Conservation (phyloP, 2,113 vertebrate species). For the Mugil cephalus region DNA sequence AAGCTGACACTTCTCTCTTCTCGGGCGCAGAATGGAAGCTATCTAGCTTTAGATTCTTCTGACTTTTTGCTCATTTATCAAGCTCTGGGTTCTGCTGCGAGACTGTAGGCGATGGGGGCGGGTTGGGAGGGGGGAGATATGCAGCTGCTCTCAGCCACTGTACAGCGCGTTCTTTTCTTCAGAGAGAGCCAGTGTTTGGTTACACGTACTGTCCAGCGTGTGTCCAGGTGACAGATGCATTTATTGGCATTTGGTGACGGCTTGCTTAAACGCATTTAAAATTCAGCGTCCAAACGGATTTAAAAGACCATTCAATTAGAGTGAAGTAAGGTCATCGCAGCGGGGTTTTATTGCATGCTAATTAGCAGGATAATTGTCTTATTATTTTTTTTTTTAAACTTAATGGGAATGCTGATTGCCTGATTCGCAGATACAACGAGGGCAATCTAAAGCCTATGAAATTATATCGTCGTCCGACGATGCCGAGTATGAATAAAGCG, state of each 20-base stretch:
- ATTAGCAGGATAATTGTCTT: conserved; percentile 20
- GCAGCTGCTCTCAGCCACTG: conserved; percentile 35
- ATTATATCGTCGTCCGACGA: conserved; percentile 11
- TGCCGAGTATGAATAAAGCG: conserved; percentile 37
- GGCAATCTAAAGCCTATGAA: background rate
- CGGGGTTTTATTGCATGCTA: conserved; percentile 23
- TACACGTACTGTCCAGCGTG: background rate
- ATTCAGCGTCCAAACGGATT: background rate
- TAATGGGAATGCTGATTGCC: background rate
- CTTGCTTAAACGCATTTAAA: background rate
- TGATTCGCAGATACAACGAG: conserved; percentile 19
- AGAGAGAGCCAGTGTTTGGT: conserved; percentile 9
- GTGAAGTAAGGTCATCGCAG: conserved; percentile 31
- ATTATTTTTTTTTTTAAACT: conserved; percentile 11
- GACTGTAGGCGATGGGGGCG: conserved; percentile 44
- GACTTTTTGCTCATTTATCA: conserved; percentile 78
- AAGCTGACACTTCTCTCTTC: conserved; percentile 76
- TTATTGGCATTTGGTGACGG: conserved; percentile 4
- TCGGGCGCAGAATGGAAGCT: conserved; percentile 73
- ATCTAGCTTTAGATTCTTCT: conserved; percentile 77
- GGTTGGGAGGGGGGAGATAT: conserved; percentile 58
- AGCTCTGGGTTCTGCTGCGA: conserved; percentile 51
- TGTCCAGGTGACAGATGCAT: conserved; percentile 16
- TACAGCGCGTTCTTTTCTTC: conserved; percentile 33
- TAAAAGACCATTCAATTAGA: background rate